Evolutionary conservation across 2,888 invertebrate genomes (phyloP), one percentile per base, ranked within the genome.

Genomic region (Acleris sparsana): DNA sequence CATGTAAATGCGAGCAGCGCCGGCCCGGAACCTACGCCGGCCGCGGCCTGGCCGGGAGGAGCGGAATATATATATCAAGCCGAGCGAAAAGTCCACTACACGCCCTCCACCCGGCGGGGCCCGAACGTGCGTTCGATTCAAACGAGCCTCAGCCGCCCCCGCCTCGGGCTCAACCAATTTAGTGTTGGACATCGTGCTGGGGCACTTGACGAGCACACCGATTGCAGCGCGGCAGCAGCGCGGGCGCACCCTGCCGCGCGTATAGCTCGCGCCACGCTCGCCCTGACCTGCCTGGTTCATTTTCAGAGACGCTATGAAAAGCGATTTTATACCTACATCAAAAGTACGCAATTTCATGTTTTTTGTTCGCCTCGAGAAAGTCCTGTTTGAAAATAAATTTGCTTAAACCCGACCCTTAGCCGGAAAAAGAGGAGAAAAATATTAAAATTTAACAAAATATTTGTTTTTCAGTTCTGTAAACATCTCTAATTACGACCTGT

Each of bases 401-500:
- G 82, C 89, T 89, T 89, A 90, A 91, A 88, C 89, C 88, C 89
- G 86, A 87, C 87, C 86, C 85, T 80, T 77, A 78, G 79, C 78
- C 80, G 78, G 69, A 76, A 80, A 80, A 83, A 78, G 82, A 83
- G 83, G 85, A 86, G 89, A 89, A 70, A 88, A 88, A 88, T 87
- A 86, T 89, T 86, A 83, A 91, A 90, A 90, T 88, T 90, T 89
- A 88, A 85, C 86, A 87, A 92, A 92, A 92, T 92, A 92, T 92
- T 92, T 92, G 88, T 89, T 88, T 89, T 84, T 88, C 90, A 87
- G 87, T 89, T 89, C 86, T 87, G 90, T 88, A 90, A 92, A 92
- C 92, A 91, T 89, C 88, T 92, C 88, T 92, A 91, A 92, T 92
- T 92, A 91, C 91, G 89, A 86, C 87, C 86, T 88, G 90, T 89